Percentiles rank a stretch among this genome's conserved stretches.
Evolutionary conservation across 92 coral and sea anemone genomes (phyloP).

Genomic region (Phenganax subtilis): DNA sequence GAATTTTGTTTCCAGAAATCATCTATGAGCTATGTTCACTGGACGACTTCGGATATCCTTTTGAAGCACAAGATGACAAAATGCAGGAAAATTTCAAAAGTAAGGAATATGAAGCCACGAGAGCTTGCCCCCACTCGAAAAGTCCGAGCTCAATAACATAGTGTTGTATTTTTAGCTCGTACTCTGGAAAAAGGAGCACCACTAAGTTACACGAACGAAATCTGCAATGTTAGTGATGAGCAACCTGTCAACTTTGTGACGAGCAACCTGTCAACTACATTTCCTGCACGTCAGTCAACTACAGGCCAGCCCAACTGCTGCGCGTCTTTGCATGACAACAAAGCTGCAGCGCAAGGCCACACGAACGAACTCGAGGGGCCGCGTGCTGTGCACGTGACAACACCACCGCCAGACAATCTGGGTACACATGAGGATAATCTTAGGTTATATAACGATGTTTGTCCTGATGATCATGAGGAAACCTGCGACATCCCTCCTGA

Average conservation of each 20-base stretch:
- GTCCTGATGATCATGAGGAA: not conserved
- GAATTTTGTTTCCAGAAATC: constrained; percentile 20
- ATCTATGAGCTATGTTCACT: constrained; percentile 34
- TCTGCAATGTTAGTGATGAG: constrained; percentile 6
- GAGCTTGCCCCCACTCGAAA: not conserved
- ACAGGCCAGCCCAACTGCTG: not conserved
- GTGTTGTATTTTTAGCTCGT: constrained; percentile 9
- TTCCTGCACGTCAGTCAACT: constrained; percentile 2
- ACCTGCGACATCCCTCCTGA: constrained; percentile 16
- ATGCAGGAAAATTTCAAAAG: constrained; percentile 16
- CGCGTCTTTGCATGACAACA: not conserved
- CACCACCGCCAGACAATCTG: constrained; percentile 15
- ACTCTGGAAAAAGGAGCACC: not conserved
- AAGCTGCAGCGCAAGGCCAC: not conserved
- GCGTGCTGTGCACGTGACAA: not conserved
- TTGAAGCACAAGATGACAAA: constrained; percentile 21
- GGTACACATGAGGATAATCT: not conserved
- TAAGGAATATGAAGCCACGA: not conserved
- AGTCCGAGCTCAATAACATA: not conserved
- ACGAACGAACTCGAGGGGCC: constrained; percentile 1
- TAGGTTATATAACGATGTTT: not conserved
- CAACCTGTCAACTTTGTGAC: constrained; percentile 26
- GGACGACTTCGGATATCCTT: constrained; percentile 28
- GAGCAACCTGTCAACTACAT: constrained; percentile 25
- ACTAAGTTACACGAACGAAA: constrained; percentile 9